Evolutionary conservation across 1,140 invertebrate genomes (phyloP), one percentile per base, ranked within the genome.

Genomic region (Drosophila ambigua): DNA sequence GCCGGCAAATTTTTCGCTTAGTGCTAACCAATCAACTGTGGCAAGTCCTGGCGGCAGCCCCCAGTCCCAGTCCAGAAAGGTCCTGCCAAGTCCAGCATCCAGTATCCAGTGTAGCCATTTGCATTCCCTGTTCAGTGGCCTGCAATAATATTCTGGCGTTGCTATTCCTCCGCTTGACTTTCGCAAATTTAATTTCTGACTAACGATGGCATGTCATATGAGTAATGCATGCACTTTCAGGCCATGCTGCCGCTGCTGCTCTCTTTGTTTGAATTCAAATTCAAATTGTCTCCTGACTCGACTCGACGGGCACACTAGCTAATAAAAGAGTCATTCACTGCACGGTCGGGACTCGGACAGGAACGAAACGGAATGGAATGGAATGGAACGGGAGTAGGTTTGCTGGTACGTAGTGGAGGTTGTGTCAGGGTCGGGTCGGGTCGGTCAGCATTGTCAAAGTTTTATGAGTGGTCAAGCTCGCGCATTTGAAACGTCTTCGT

Each of bases 21-120:
- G 78, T 77, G 78, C 78, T 63, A 81, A 81, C 78, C 78, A 80
- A 80, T 80, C 78, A 80, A 80, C 51, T 79, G 77, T 79, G 77
- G 75, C 72, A 69, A 69, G 65, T 43, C 24, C 31, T 13, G 35
- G 15, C 54, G 16, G 15, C 50, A 35, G 60, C 39, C 20, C 57
- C 48, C 71, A 35, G 46, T 45, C n/a, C 54, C 59, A 49, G 45
- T 39, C 8, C 31, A 35, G 8, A 35, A 9, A 39, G 11, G 4
- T 4, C 11, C 11, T 13, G 4, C 13, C 35, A 4, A 13, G 35
- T 35, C 46, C 11, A 28, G 53, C 2, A 2, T 15, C 41, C 16
- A 31, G 8, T 2, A 8, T 45, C 43, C 13, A n/a, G 49, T 49
- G 53, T 23, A 31, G 16, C 15, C 11, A 9, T 13, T 5, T 15